phyloP scores from a whole-genome alignment of 1,140 invertebrate species.

The Potamilus streckersoni region DNA sequence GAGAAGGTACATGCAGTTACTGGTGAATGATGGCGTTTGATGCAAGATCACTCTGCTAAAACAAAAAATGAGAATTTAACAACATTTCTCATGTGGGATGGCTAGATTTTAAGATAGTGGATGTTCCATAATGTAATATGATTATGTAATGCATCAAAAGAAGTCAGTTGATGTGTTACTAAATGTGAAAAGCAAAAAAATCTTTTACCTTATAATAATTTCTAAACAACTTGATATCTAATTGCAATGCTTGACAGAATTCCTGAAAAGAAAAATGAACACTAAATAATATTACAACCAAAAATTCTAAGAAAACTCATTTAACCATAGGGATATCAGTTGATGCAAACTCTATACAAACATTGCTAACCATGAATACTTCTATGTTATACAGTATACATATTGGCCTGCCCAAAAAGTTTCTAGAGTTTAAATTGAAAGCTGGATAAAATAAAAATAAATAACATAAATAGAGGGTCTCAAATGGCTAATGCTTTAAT shows the following conservation, averaged over 20 bases:
- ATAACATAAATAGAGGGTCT: too few relatives aligned
- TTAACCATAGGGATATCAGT: too few relatives aligned
- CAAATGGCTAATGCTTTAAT: too few relatives aligned
- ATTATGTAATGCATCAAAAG: not conserved
- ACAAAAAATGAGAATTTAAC: not conserved
- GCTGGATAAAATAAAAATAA: too few relatives aligned
- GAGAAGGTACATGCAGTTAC: not conserved
- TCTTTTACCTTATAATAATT: constrained; percentile 69
- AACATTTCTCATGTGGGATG: not conserved
- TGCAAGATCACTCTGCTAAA: not conserved
- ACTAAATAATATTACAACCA: not conserved
- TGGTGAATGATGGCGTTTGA: too few relatives aligned
- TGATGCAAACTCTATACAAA: not conserved
- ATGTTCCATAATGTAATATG: not conserved
- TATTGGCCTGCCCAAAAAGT: too few relatives aligned
- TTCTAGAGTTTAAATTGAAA: too few relatives aligned
- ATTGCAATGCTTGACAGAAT: constrained; percentile 69
- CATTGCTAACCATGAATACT: not conserved
- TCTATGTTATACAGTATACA: not conserved
- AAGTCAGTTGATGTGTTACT: not conserved
- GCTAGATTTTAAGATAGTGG: not conserved
- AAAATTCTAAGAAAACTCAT: not conserved
- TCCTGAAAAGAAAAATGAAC: constrained; percentile 51
- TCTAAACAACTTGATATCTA: constrained; percentile 70
- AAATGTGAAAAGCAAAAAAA: not conserved